phyloP scores from a whole-genome alignment of 2,113 vertebrate genomes.

The Lynx canadensis region DNA sequence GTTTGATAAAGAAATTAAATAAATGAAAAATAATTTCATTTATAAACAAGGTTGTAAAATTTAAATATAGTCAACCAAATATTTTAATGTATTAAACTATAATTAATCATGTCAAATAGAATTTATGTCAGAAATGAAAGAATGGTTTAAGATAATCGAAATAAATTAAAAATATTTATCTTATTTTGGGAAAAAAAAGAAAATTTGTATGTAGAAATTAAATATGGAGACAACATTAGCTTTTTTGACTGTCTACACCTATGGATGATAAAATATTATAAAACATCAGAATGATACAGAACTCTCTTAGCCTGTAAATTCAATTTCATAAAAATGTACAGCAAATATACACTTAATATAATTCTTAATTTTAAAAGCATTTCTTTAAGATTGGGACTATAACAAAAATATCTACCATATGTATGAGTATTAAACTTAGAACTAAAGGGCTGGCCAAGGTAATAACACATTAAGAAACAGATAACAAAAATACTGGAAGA shows the following conservation, averaged over 20 bases:
- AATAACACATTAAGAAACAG: not conserved
- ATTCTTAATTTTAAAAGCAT: not conserved
- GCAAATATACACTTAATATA: not conserved
- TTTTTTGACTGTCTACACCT: not conserved
- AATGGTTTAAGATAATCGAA: not conserved
- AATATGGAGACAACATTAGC: not conserved
- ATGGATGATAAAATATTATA: not conserved
- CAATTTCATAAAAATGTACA: not conserved
- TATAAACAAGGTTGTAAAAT: not conserved
- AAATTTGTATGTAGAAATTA: not conserved
- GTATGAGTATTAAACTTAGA: not conserved
- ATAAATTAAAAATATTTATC: not conserved
- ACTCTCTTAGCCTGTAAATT: not conserved
- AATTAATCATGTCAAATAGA: not conserved
- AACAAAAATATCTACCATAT: not conserved
- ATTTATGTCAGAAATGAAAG: not conserved
- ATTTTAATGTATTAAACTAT: not conserved
- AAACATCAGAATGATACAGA: not conserved
- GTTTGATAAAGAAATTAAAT: not conserved
- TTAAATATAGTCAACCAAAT: not conserved
- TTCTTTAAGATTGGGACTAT: not conserved
- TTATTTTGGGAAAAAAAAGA: not conserved
- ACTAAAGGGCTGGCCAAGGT: not conserved
- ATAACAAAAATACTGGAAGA: not conserved
- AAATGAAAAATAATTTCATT: not conserved